phyloP scores from a whole-genome alignment of 2,797 vertebrate species.

The Poeciliopsis turneri region DNA sequence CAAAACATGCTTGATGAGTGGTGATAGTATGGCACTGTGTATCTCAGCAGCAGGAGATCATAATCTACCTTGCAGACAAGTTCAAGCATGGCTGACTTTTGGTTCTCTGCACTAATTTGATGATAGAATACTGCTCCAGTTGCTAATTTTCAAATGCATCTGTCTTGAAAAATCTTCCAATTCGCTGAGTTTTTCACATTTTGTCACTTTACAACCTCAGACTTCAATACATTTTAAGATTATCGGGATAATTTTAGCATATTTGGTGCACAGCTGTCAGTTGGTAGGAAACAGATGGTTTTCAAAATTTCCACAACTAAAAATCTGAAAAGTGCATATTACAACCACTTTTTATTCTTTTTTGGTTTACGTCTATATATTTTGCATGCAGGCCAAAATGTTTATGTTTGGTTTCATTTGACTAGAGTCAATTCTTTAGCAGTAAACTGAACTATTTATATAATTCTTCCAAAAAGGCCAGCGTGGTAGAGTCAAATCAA shows the following conservation, averaged over 20 bases:
- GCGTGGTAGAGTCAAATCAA: not conserved
- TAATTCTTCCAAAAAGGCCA: not conserved
- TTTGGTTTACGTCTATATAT: not conserved
- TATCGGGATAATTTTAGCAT: not conserved
- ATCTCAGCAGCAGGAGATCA: constrained; percentile 1
- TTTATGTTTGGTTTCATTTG: not conserved
- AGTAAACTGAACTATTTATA: not conserved
- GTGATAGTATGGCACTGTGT: not conserved
- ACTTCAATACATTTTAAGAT: not conserved
- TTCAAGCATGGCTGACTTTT: not conserved
- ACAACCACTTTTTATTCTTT: not conserved
- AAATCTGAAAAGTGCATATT: not conserved
- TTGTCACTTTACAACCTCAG: not conserved
- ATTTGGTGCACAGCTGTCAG: not conserved
- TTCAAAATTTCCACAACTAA: not conserved
- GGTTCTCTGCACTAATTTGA: not conserved
- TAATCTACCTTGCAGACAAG: not conserved
- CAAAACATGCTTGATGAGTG: not conserved
- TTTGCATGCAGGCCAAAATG: not conserved
- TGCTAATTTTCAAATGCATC: not conserved
- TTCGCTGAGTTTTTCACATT: not conserved
- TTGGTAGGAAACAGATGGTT: not conserved
- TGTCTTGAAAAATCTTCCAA: not conserved
- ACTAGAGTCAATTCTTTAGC: not conserved
- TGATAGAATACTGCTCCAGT: constrained; percentile 38